phyloP scores from a whole-genome alignment of 2,113 vertebrate genomes.

The Addax nasomaculatus region DNA sequence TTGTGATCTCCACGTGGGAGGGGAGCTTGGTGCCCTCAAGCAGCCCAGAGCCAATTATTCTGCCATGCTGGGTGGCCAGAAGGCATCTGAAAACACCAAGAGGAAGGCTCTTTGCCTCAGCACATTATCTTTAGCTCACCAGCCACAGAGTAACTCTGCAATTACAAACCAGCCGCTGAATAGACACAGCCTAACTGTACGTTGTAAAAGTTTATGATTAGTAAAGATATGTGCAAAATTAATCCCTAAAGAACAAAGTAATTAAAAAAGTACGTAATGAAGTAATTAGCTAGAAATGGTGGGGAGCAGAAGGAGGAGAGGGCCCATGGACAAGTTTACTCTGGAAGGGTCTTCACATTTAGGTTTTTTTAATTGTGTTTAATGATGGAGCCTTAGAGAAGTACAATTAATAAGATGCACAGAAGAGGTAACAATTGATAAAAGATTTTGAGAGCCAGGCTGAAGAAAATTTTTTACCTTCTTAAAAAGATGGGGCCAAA shows the following conservation, averaged over 20 bases:
- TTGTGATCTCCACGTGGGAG: background rate
- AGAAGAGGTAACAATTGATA: constrained; percentile 35
- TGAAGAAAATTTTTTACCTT: constrained; percentile 62
- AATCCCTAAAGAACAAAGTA: constrained; percentile 75
- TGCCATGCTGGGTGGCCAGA: background rate
- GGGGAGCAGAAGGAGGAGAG: background rate
- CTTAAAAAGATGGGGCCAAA: constrained; percentile 40
- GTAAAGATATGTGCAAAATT: constrained; percentile 69
- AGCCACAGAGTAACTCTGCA: background rate
- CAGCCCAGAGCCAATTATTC: background rate
- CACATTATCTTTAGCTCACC: background rate
- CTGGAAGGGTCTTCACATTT: constrained; percentile 36
- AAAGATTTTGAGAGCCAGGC: constrained; percentile 48
- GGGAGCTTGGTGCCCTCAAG: background rate
- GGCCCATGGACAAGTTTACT: constrained; percentile 18
- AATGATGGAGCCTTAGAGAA: constrained; percentile 40
- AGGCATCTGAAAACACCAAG: background rate
- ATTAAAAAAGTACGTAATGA: constrained; percentile 73
- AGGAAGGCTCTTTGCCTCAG: background rate
- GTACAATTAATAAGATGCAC: constrained; percentile 36
- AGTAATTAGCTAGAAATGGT: constrained; percentile 67
- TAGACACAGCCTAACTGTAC: background rate
- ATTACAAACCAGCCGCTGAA: constrained; percentile 19
- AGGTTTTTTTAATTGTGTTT: constrained; percentile 33
- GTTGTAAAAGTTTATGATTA: constrained; percentile 59